Conservation (phyloP, 1,140 invertebrate genomes). For the Drosophila kohkoa region DNA sequence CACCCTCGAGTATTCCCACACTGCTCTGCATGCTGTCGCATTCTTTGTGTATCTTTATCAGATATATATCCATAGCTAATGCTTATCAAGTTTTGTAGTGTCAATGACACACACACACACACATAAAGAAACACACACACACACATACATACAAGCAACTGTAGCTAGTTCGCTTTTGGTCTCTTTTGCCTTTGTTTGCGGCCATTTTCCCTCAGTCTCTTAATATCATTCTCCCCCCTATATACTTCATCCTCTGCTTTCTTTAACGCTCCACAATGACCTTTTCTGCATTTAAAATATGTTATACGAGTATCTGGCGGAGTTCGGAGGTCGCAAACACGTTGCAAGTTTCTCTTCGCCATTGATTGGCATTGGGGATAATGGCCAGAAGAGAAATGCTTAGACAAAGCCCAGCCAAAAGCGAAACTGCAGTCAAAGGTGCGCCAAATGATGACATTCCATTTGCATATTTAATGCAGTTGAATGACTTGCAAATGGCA, state of each 20-base stretch:
- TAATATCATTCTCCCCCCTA: background rate
- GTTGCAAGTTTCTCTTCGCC: constrained; percentile 18
- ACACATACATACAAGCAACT: background rate
- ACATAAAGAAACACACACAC: constrained; percentile 14
- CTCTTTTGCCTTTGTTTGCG: constrained; percentile 17
- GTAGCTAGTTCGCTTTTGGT: constrained; percentile 10
- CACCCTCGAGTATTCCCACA: background rate
- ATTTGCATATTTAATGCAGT: constrained; percentile 58
- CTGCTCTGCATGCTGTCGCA: constrained; percentile 30
- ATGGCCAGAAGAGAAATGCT: constrained; percentile 21
- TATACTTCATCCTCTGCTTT: background rate
- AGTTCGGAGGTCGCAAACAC: constrained; percentile 14
- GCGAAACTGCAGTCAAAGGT: constrained; percentile 47
- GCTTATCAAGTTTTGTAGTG: constrained; percentile 25
- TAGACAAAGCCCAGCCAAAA: constrained; percentile 17
- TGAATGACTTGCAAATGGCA: constrained; percentile 51
- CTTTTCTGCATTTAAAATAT: constrained; percentile 31
- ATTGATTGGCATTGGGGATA: constrained; percentile 50
- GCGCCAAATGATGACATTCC: constrained; percentile 39
- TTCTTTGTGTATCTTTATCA: constrained; percentile 28
- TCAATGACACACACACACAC: constrained; percentile 37
- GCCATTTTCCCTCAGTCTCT: background rate
- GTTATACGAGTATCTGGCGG: constrained; percentile 3
- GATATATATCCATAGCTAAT: constrained; percentile 14
- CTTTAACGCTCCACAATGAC: constrained; percentile 9